Base-by-base conservation (phyloP, 2,888 invertebrate species). In the Trichopria drosophilae region DNA sequence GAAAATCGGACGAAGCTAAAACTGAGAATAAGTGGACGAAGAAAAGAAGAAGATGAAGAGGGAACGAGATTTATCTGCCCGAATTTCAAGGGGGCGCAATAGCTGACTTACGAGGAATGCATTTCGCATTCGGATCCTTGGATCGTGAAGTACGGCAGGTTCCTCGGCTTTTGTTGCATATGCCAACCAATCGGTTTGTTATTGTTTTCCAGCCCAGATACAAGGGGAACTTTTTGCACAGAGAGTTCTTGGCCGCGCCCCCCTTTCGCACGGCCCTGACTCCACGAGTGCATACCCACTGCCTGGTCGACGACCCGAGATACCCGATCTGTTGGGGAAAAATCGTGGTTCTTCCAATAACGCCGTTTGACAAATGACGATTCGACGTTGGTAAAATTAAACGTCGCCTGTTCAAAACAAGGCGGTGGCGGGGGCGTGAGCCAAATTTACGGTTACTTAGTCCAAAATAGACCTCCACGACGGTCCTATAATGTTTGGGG, bases 71-170 rank as follows among this genome's bases (percentile, higher is more conserved):
- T 73, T 74, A 74, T 73, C 69, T 69, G 71, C 64, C 62, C 67
- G 71, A 70, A 69, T 69, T 72, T 72, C 9, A 29, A 28, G 22
- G 37, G 42, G 29, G 22, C 23, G 24, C 3, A 15, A 6, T 22
- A 35, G 49, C 55, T 60, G 57, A 64, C 64, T 65, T 66, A 61
- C 68, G 56, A 64, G 68, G 73, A 74, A 73, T 71, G 70, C 65
- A 73, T 73, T 71, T 72, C 65, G 71, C 64, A 73, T 73, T 72
- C 73, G 69, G 63, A 63, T 67, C 71, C 66, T 65, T 70, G n/a
- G n/a, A n/a, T 65, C 65, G 60, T 57, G 63, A 68, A 70, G 69
- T 72, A 69, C 64, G 63, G 62, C 36, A 22, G 23, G 44, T 51
- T 48, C 40, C 40, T 34, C 37, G 47, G 37, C 42, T 53, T 53